Conservation (phyloP, 2,113 vertebrate species). For the Cinclus mexicanus region DNA sequence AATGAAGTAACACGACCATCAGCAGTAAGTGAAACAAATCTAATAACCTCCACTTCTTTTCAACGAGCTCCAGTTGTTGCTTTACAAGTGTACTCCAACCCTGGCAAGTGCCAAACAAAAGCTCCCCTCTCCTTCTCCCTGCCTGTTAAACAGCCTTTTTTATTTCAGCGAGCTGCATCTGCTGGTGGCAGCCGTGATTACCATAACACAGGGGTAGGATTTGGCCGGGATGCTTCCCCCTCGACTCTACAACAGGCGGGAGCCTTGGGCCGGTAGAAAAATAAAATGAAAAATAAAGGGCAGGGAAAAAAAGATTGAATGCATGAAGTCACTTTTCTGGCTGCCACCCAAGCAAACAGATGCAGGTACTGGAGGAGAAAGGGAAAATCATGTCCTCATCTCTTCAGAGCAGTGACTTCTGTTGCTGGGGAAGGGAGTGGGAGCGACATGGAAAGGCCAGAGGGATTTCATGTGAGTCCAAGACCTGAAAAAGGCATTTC, state of each 20-base stretch:
- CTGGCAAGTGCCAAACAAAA: slow-evolving; percentile 65
- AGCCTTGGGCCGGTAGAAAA: not conserved
- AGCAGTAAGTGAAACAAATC: not conserved
- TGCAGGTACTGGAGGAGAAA: slow-evolving; percentile 15
- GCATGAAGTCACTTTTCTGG: slow-evolving; percentile 47
- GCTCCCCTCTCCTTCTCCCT: slow-evolving; percentile 32
- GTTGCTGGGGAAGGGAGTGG: not conserved
- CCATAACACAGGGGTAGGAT: slow-evolving; percentile 64
- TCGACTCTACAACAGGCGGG: not conserved
- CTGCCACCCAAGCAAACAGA: slow-evolving; percentile 33
- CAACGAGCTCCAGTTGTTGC: slow-evolving; percentile 62
- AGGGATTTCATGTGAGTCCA: not conserved
- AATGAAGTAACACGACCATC: not conserved
- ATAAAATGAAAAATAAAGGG: not conserved
- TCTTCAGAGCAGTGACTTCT: not conserved
- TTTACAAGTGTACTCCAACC: slow-evolving; percentile 71
- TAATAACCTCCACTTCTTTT: slow-evolving; percentile 59
- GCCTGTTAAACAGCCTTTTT: slow-evolving; percentile 58
- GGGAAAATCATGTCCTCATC: not conserved
- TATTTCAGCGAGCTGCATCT: slow-evolving; percentile 57
- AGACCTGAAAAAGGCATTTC: not conserved
- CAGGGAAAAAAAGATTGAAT: not conserved
- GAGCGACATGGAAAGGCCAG: not conserved
- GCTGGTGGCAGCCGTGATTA: slow-evolving; percentile 53
- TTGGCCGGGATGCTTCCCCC: slow-evolving; percentile 36